Percentiles rank a stretch among this genome's conserved stretches.
These are phyloP conservation scores for Pseudochirops corinnae DNA, from an alignment of 2,797 vertebrate species.

Conservation along the genomic window DNA sequence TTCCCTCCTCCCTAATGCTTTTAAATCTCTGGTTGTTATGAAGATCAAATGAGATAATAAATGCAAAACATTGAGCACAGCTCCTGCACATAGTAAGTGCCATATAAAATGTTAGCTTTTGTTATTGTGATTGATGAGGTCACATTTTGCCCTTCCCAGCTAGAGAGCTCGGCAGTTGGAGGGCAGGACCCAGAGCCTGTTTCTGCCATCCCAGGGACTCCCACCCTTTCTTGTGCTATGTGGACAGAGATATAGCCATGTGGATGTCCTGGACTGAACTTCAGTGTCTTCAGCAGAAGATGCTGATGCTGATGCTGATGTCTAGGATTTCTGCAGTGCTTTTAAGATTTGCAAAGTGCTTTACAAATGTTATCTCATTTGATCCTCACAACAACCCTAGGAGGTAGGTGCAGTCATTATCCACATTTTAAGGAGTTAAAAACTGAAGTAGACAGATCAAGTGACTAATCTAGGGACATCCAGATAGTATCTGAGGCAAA, in stretches of 20 bases:
- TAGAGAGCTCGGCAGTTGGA: not conserved
- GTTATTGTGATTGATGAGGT: conserved; percentile 37
- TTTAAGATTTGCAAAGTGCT: not conserved
- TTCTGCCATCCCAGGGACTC: conserved; percentile 1
- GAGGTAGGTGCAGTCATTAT: not conserved
- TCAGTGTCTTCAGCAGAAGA: not conserved
- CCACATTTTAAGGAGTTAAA: not conserved
- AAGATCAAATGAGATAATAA: not conserved
- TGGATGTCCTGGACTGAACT: not conserved
- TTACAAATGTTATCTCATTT: not conserved
- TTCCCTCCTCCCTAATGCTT: not conserved
- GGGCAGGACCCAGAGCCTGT: not conserved
- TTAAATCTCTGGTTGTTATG: not conserved
- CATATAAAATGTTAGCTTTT: not conserved
- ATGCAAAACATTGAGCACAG: not conserved
- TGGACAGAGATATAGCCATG: not conserved
- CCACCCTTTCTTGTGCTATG: not conserved
- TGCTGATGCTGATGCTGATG: not conserved
- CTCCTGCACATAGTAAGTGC: not conserved
- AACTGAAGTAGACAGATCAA: not conserved
- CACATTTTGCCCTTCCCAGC: conserved; percentile 55
- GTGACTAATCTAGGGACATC: not conserved
- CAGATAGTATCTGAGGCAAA: not conserved
- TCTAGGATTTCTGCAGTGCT: not conserved
- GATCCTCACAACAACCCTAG: not conserved